Percentiles rank a stretch among this genome's conserved stretches.
Evolutionary conservation across 2,888 invertebrate species (phyloP).

Genomic region (Parascotia fuliginaria): DNA sequence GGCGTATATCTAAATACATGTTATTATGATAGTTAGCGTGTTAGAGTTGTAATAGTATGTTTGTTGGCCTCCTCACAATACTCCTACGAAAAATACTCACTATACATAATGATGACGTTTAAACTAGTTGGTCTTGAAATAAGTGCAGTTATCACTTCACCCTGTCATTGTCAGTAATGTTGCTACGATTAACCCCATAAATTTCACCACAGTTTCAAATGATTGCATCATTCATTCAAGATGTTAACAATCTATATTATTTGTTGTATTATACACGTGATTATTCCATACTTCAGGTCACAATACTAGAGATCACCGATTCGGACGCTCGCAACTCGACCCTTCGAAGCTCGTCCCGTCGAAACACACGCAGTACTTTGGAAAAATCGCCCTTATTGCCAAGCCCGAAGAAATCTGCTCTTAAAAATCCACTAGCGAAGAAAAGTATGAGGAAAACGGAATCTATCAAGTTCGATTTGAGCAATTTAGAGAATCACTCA

Average conservation of each 20-base stretch:
- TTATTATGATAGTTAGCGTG: too few relatives aligned
- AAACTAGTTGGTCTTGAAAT: constrained; percentile 5
- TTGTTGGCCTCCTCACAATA: neutral
- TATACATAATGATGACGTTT: constrained; percentile 6
- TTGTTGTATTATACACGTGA: neutral
- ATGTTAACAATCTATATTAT: neutral
- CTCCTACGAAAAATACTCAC: neutral
- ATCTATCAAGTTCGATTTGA: constrained; percentile 76
- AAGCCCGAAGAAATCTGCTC: constrained; percentile 69
- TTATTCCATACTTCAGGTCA: constrained; percentile 41
- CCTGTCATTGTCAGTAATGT: neutral
- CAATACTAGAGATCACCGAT: constrained; percentile 55
- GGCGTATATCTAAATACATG: too few relatives aligned
- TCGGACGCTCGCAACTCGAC: constrained; percentile 36
- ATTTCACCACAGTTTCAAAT: too few relatives aligned
- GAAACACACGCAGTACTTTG: constrained; percentile 27
- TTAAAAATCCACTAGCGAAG: constrained; percentile 60
- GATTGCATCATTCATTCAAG: too few relatives aligned
- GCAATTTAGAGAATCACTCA: constrained; percentile 58
- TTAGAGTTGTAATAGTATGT: neutral
- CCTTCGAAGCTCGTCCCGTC: constrained; percentile 22
- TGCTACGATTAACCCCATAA: too few relatives aligned
- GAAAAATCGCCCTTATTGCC: constrained; percentile 35
- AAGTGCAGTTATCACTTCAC: neutral
- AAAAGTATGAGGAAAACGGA: constrained; percentile 61